Evolutionary conservation across 1,140 invertebrate species (phyloP).

Genomic region (Tetragnatha versicolor): DNA sequence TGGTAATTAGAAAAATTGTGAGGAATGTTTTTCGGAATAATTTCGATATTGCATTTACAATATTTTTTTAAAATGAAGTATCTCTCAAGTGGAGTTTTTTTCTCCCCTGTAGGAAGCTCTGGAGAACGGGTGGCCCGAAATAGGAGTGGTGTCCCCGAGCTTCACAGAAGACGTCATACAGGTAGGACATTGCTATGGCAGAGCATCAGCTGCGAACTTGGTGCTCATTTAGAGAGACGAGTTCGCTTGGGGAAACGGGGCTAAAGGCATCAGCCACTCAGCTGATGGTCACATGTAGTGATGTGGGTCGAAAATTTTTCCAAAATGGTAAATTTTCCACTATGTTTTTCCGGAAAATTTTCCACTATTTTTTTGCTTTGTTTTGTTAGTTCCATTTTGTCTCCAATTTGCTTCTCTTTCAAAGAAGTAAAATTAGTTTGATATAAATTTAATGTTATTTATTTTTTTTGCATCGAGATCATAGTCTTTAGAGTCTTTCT

Average conservation of each 20-base stretch:
- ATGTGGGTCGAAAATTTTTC: neutral
- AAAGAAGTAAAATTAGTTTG: too few relatives aligned
- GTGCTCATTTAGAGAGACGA: neutral
- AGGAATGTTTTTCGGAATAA: neutral
- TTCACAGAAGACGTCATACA: neutral
- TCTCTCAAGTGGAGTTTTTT: neutral
- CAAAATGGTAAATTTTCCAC: neutral
- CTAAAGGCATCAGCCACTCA: neutral
- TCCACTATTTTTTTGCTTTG: too few relatives aligned
- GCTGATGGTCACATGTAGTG: neutral
- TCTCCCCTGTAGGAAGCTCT: constrained; percentile 14
- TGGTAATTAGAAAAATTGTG: neutral
- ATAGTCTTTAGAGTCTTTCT: too few relatives aligned
- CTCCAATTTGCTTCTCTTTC: too few relatives aligned
- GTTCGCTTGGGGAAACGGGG: neutral
- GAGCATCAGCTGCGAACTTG: neutral
- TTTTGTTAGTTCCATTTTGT: too few relatives aligned
- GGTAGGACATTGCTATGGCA: neutral
- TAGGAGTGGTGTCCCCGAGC: constrained; percentile 4
- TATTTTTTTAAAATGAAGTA: neutral
- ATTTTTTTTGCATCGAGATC: too few relatives aligned
- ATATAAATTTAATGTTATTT: too few relatives aligned
- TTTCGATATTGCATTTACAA: neutral
- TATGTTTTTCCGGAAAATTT: too few relatives aligned
- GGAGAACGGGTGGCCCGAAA: constrained; percentile 24